Evolutionary conservation across 1,140 invertebrate genomes (phyloP), one percentile per base, ranked within the genome.

Genomic region (Cylas formicarius): DNA sequence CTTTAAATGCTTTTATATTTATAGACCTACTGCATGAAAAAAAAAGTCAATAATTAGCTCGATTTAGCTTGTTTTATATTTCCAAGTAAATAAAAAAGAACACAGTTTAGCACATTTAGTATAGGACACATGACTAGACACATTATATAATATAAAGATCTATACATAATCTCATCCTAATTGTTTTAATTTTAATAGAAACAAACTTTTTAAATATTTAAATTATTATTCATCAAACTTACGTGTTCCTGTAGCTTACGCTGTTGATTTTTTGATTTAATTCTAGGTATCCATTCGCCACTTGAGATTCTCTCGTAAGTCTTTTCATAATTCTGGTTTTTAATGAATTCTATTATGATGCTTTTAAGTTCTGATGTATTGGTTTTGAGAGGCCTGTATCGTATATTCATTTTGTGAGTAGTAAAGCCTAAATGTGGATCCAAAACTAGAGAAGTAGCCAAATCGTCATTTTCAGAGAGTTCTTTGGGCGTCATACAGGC

Each of bases 351-450:
- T 46, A 82, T 78, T 5, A 97, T 81, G 47, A 95, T 83, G 36
- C 75, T 77, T 59, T 86, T 88, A 17, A 94, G 70, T 58, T 90
- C 82, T 45, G 84, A 79, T 55, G 81, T 83, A 54, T 90, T 87
- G 21, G 80, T 76, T 60, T 76, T 78, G 2, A 76, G 51, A 6
- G 75, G 74, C 61, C 76, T 69, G 61, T 78, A 93, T 72, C 85
- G 83, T 50, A 89, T 82, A 65, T 93, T 95, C 95, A 99, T 99
- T 74, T 99, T 99, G 68, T 99, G 95, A 37, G 94, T 95, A 11
- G 73, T 76, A 65, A 98, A 96, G 39, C 91, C 91, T 48, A 98
- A 72, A 68, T 88, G 87, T 9, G 93, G 86, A 74, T 98, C 95
- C 26, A 99, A 72, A 44, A 97, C 84, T 22, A 98, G 73, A 39